These are phyloP conservation scores for Escarpia spicata DNA, from an alignment of 2,888 invertebrate species.

Conservation along the genomic window DNA sequence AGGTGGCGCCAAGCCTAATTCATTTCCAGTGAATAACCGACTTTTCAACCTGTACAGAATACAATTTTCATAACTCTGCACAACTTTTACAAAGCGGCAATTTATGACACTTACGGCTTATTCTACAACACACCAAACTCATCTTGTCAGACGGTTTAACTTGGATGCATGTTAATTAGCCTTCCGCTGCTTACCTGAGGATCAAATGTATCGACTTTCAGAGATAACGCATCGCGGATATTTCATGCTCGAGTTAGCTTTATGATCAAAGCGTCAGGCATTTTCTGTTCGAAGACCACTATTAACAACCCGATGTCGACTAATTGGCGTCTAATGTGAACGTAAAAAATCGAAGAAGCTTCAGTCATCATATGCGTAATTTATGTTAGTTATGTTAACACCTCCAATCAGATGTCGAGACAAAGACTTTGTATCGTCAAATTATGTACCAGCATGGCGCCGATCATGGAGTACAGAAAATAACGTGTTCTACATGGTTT, in stretches of 20 bases:
- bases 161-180: neutral
- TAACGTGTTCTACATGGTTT: too few species aligned
- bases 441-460: too few species aligned
- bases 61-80: neutral
- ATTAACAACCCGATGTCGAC: neutral
- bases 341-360: neutral
- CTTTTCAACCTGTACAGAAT: neutral
- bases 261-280: neutral
- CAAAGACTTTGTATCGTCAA: too few species aligned
- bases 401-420: too few species aligned
- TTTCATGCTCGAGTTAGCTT: neutral
- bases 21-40: neutral
- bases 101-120: slow-evolving; percentile 6
- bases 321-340: neutral
- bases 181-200: neutral
- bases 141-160: slow-evolving; percentile 10
- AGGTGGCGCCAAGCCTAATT: neutral
- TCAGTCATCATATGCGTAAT: neutral
- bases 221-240: neutral
- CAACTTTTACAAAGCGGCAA: neutral
- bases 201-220: neutral
- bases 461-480: too few species aligned
- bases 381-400: too few species aligned
- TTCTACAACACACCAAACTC: neutral
- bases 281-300: neutral